Evolutionary conservation across 2,888 invertebrate genomes (phyloP), one percentile per base, ranked within the genome.

Genomic region (Horisme vitalbata): DNA sequence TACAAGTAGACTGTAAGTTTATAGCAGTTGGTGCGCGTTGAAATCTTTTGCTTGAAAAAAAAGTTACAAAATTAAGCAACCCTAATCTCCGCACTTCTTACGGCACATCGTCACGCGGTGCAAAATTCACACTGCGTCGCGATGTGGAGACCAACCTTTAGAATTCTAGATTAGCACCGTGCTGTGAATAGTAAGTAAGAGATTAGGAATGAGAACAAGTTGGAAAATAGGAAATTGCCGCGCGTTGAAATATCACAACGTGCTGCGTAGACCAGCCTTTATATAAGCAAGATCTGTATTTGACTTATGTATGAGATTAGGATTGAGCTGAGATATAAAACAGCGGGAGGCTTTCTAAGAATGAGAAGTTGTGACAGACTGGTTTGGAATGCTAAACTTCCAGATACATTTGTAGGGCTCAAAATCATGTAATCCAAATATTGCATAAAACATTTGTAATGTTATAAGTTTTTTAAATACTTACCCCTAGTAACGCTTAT

Each of bases 181-280:
- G 30, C 18, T 12, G 9, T 26, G 39, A 27, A 27, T 33, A 30
- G 23, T 18, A 26, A 31, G 31, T 36, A 26, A 32, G 28, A 27
- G 34, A 30, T 28, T 24, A 34, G 27, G 8, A 14, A 23, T 12
- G 21, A 18, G 18, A 5, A 18, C 18, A 18, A 18, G 18, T 34
- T 23, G 26, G 11, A 27, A n/a, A 11, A 11, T 11, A 11, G n/a
- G 26, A 30, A 14, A 14, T 14, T 4, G 4, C 18, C 8, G 15
- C 31, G 31, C 7, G 10, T 26, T 12, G 10, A 4, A 12, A 5
- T 11, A 2, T 27, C 5, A 4, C n/a, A n/a, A 23, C 32, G 35
- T 43, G 31, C 44, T 15, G 39, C 44, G 24, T 39, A 43, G 53
- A 49, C 43, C 36, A 35, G 30, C 12, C 43, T 32, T 45, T 32